Percentiles rank a stretch among this genome's conserved stretches.
Conservation (phyloP, 2,888 invertebrate species). For the Epistrophella euchroma region DNA sequence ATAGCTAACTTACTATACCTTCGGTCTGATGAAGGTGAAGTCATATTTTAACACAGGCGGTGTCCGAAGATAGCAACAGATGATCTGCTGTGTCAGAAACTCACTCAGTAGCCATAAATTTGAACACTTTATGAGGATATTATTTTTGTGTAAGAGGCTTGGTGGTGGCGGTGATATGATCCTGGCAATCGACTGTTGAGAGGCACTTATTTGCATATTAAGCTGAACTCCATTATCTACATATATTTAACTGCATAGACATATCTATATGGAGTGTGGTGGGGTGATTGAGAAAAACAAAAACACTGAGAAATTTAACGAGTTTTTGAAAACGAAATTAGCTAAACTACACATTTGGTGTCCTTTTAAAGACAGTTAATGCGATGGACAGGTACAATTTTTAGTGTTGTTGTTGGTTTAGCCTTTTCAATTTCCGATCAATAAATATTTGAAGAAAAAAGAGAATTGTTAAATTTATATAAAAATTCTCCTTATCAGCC, state of each 20-base stretch:
- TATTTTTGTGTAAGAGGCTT: slow-evolving; percentile 37
- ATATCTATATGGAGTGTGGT: slow-evolving; percentile 1
- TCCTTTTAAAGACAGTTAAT: neutral
- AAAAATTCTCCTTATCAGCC: too few relatives aligned
- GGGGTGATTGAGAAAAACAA: slow-evolving; percentile 9
- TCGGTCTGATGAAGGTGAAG: slow-evolving; percentile 34
- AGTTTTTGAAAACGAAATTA: slow-evolving; percentile 8
- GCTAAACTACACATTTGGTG: neutral
- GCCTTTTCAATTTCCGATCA: neutral
- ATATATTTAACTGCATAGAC: neutral
- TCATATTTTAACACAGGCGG: slow-evolving; percentile 55
- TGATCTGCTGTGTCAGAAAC: slow-evolving; percentile 74
- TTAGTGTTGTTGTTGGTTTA: neutral
- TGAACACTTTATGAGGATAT: slow-evolving; percentile 60
- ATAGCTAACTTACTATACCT: neutral
- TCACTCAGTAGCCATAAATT: slow-evolving; percentile 64
- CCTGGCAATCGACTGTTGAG: slow-evolving; percentile 56
- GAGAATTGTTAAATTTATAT: too few relatives aligned
- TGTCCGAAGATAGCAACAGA: slow-evolving; percentile 63
- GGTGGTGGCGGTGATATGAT: slow-evolving; percentile 35
- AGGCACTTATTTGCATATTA: slow-evolving; percentile 62
- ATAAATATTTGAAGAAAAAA: too few relatives aligned
- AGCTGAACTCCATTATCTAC: slow-evolving; percentile 10
- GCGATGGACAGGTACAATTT: neutral
- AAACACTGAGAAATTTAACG: neutral